Conservation (phyloP, 2,888 invertebrate species). For the Plebejus anna region DNA sequence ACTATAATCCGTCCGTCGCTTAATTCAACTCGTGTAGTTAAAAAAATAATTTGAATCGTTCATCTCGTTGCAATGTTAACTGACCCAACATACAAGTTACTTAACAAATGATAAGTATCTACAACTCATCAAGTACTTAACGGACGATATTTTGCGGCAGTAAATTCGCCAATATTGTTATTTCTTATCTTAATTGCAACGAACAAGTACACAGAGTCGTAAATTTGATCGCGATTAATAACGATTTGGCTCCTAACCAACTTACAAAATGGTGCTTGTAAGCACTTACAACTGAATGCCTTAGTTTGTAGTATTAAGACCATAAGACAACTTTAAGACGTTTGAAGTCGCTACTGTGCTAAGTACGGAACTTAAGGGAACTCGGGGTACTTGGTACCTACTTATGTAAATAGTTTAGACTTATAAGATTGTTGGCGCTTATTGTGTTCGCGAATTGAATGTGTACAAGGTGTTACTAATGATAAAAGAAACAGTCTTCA, state of each 20-base stretch:
- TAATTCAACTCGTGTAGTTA: no score
- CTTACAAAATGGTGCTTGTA: constrained; percentile 49
- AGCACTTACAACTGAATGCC: constrained; percentile 48
- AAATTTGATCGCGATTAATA: constrained; percentile 45
- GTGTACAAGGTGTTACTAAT: no score
- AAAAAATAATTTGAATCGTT: no score
- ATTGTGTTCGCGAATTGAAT: neutral
- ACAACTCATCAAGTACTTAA: neutral
- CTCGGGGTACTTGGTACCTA: constrained; percentile 28
- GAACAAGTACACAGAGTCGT: constrained; percentile 10
- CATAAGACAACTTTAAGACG: constrained; percentile 53
- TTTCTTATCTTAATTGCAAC: constrained; percentile 33
- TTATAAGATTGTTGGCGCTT: constrained; percentile 6
- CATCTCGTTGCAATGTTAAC: no score
- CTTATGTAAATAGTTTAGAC: constrained; percentile 26
- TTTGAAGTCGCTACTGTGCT: constrained; percentile 35
- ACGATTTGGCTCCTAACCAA: constrained; percentile 57
- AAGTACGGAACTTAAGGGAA: constrained; percentile 27
- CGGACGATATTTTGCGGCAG: constrained; percentile 1
- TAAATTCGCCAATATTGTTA: constrained; percentile 31
- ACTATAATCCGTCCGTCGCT: no score
- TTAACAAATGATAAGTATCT: neutral
- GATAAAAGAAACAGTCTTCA: no score
- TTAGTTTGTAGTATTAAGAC: constrained; percentile 51
- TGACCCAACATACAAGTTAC: no score